Evolutionary conservation across 2,113 vertebrate genomes (phyloP), one percentile per base, ranked within the genome.

Genomic region (Engystomops pustulosus): DNA sequence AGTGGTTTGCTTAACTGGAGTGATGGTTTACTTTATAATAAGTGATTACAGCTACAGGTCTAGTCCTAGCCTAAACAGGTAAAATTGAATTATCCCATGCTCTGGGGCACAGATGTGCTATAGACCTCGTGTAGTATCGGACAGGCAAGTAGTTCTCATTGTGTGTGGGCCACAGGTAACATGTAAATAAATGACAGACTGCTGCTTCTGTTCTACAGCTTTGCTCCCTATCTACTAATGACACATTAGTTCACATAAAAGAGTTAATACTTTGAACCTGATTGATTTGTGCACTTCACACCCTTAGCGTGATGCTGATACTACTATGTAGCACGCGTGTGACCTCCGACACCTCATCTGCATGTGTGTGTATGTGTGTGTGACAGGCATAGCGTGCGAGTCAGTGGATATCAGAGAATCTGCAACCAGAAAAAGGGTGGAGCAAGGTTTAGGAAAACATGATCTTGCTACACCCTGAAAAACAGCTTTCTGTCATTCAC

Each of bases 361-460:
- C 44, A 74, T 65, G 60, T 38, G 45, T 78, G 44, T 49, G 30
- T 77, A 20, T 67, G 58, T 77, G 20, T 27, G 58, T 77, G 74
- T 77, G 72, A 67, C 60, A 60, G 45, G 45, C 58, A 49, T 84
- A 77, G 82, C 82, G 82, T 84, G 82, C 82, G 82, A 84, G 82
- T 32, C 45, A 67, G 60, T 20, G 60, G 72, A 77, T 83, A 83
- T 83, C 81, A 83, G 58, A 83, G 58, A 60, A 60, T 83, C 51
- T 83, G 81, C 81, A 51, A 38, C 53, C 41, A 68, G 71, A 68
- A 83, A 60, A 76, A 84, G 82, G 82, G 82, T 84, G 82, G 82
- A 78, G 82, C 58, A 12, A 78, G 82, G 72, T 83, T 83, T 76
- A 76, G 58, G 81, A 72, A 83, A 83, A 83, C 47, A 60, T 67